Base-by-base conservation (phyloP, 2,888 invertebrate genomes). In the Hirudinaria manillensis region DNA sequence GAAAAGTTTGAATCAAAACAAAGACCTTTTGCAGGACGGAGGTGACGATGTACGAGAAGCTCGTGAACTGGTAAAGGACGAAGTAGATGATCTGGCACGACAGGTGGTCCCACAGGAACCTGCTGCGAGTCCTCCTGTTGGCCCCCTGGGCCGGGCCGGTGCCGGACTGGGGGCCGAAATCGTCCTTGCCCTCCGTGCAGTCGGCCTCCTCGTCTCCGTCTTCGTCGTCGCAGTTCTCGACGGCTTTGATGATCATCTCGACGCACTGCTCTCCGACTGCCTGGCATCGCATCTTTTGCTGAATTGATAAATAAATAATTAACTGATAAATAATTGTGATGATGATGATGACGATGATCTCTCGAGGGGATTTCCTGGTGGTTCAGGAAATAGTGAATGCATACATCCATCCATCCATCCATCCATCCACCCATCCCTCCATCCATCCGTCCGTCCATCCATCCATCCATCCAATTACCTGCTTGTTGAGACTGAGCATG, bases 41-140 rank as follows among this genome's bases (percentile, higher is more conserved):
- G 87, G 92, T 89, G 0, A 97, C 93, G 82, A 97, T 92, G 82
- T 93, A 93, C 51, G 93, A 92, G 83, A 97, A 97, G 78, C 91
- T 92, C 0, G 94, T 93, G 85, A 94, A 94, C 83, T 95, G 94
- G 84, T 94, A 94, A 1, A 96, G 88, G 68, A 96, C 93, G 84
- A 96, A 92, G 86, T 94, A 96, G 79, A 97, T 96, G 6, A 96
- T 88, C 85, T 96, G 95, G 6, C 93, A 93, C 0, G 94, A 94
- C 32, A 97, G 88, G 85, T 95, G 94, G 76, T 94, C 88, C 96
- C 96, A 97, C 70, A 83, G 81, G 67, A 82, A 81, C 80, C 83
- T 29, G 32, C 13, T 34, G 32, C 68, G n/a, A 7, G 10, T 61
- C 72, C 55, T 51, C 21, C 53, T n/a, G 55, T 72, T 72, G 72